Evolutionary conservation across 1,140 invertebrate genomes (phyloP).

Genomic region (Pantala flavescens): DNA sequence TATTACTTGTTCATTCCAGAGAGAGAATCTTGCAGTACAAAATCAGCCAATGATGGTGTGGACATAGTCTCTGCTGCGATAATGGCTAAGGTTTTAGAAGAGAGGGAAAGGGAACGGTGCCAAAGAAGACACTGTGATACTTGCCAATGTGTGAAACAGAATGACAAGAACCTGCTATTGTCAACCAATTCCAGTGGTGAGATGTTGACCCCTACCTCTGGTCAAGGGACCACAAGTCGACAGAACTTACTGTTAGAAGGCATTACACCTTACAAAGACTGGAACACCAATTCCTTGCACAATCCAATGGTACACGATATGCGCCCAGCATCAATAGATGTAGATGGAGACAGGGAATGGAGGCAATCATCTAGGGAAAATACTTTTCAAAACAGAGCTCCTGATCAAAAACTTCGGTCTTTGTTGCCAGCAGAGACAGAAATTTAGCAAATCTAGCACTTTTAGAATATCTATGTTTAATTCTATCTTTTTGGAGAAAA

Average conservation of each 20-base stretch:
- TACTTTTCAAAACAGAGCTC: background rate
- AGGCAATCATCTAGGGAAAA: background rate
- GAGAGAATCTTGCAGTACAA: constrained; percentile 27
- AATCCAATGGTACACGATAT: background rate
- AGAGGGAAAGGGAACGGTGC: constrained; percentile 59
- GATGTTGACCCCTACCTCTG: background rate
- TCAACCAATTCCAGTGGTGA: background rate
- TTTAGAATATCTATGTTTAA: too few relatives aligned
- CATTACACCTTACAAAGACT: background rate
- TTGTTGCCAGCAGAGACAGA: background rate
- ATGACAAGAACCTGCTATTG: constrained; percentile 2
- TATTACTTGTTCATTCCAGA: too few relatives aligned
- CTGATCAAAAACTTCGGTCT: background rate
- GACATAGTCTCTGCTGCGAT: constrained; percentile 84
- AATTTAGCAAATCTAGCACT: background rate
- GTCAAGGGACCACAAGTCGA: background rate
- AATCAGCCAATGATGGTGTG: constrained; percentile 27
- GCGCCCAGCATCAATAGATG: background rate
- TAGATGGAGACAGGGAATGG: background rate
- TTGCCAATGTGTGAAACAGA: constrained; percentile 55
- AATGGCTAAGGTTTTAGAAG: constrained; percentile 87
- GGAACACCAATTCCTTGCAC: background rate
- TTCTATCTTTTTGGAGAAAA: too few relatives aligned
- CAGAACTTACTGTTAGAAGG: background rate
- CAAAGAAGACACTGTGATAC: constrained; percentile 67